A percentile compares a stretch with the other conserved stretches of the same genome.
These are phyloP conservation scores for Drosophila grimshawi DNA, from an alignment of 1,140 invertebrate genomes.

Conservation along the genomic window DNA sequence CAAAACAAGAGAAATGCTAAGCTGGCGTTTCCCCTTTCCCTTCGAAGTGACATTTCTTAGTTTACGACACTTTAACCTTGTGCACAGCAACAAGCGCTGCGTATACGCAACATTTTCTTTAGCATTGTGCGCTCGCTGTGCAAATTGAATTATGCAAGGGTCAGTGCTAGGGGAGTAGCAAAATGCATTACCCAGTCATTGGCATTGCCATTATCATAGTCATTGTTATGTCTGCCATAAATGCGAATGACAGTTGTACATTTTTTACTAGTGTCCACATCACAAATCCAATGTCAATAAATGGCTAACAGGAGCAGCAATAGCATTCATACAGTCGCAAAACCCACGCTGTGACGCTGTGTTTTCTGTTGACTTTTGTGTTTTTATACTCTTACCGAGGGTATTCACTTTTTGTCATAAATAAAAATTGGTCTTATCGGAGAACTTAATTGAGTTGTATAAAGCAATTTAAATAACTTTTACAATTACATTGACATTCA, in stretches of 20 bases:
- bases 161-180: neutral
- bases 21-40: neutral
- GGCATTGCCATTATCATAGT: constrained; percentile 55
- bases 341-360: neutral
- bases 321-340: constrained; percentile 21
- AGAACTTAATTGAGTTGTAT: neutral
- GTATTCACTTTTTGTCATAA: neutral
- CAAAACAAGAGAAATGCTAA: constrained; percentile 35
- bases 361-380: constrained; percentile 70
- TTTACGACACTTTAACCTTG: constrained; percentile 34
- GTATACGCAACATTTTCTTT: constrained; percentile 63
- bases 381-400: constrained; percentile 15
- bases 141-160: constrained; percentile 68
- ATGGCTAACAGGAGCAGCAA: constrained; percentile 31
- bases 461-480: neutral
- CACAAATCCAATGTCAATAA: constrained; percentile 73
- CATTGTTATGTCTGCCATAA: constrained; percentile 66
- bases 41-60: neutral
- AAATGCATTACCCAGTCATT: constrained; percentile 50
- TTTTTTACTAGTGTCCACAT: constrained; percentile 43
- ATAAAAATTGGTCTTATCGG: neutral
- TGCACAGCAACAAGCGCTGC: constrained; percentile 52
- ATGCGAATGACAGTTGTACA: constrained; percentile 34
- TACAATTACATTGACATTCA: no score
- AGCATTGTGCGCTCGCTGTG: constrained; percentile 43